Conservation (phyloP, 2,797 vertebrate genomes). For the Alosa sapidissima region DNA sequence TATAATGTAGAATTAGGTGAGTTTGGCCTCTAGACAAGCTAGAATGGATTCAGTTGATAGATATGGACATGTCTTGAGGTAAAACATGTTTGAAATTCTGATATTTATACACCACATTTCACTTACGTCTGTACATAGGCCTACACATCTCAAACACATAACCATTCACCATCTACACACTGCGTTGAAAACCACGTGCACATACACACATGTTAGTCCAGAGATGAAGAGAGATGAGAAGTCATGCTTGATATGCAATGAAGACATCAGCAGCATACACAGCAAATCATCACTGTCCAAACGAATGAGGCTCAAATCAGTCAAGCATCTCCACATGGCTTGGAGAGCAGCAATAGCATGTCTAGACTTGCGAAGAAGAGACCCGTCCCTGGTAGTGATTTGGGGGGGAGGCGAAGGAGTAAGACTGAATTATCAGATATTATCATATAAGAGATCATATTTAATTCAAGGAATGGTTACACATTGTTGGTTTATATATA, state of each 20-base stretch:
- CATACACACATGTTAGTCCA: too few species aligned
- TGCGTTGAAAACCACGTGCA: neutral
- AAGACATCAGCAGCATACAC: constrained; percentile 6
- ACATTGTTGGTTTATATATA: too few species aligned
- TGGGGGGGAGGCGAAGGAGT: neutral
- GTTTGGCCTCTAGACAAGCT: neutral
- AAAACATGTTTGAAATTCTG: neutral
- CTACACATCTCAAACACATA: neutral
- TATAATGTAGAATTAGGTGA: neutral
- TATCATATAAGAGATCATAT: too few species aligned
- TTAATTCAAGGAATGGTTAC: too few species aligned
- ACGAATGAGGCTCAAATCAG: neutral
- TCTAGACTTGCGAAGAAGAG: neutral
- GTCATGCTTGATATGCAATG: neutral
- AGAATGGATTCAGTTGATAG: neutral
- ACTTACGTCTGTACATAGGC: neutral
- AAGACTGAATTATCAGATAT: neutral
- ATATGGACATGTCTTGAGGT: neutral
- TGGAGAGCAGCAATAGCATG: neutral
- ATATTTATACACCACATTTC: neutral
- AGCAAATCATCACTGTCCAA: neutral
- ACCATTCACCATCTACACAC: neutral
- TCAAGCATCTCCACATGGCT: neutral
- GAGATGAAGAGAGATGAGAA: neutral
- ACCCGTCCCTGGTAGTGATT: neutral